Evolutionary conservation across 2,797 vertebrate genomes (phyloP).

Genomic region (Graptemys geographica): DNA sequence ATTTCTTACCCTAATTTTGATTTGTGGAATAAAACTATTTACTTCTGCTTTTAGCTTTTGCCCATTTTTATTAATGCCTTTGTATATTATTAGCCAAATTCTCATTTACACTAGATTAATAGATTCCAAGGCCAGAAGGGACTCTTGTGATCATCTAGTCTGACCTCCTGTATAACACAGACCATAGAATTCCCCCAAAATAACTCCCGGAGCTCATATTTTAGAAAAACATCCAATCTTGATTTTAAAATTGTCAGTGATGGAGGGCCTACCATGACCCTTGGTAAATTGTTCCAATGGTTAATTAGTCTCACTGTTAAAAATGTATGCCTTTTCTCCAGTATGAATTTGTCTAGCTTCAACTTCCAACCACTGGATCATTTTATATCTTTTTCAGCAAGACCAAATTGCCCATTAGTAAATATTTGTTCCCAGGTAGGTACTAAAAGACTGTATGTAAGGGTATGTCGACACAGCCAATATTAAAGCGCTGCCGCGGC

Average conservation of each 20-base stretch:
- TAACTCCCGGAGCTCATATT: not conserved
- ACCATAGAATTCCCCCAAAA: not conserved
- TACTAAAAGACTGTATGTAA: not conserved
- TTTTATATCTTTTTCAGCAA: not conserved
- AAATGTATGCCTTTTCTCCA: not conserved
- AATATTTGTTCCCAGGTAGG: not conserved
- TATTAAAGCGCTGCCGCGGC: no score
- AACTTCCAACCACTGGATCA: not conserved
- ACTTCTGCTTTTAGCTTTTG: not conserved
- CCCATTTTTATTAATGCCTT: not conserved
- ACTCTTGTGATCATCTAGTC: not conserved
- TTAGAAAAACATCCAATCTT: not conserved
- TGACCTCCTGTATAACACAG: not conserved
- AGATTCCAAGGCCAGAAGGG: not conserved
- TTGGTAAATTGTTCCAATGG: not conserved
- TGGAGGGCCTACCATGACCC: not conserved
- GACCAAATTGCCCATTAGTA: not conserved
- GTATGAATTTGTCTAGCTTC: not conserved
- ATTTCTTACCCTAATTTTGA: not conserved
- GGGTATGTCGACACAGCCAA: no score
- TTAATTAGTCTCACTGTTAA: not conserved
- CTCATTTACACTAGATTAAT: not conserved
- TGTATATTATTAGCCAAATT: constrained; percentile 4
- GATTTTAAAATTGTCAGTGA: not conserved
- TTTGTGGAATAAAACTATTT: constrained; percentile 22